phyloP scores from a whole-genome alignment of 1,140 invertebrate genomes.

The Aphaenogaster rudis region DNA sequence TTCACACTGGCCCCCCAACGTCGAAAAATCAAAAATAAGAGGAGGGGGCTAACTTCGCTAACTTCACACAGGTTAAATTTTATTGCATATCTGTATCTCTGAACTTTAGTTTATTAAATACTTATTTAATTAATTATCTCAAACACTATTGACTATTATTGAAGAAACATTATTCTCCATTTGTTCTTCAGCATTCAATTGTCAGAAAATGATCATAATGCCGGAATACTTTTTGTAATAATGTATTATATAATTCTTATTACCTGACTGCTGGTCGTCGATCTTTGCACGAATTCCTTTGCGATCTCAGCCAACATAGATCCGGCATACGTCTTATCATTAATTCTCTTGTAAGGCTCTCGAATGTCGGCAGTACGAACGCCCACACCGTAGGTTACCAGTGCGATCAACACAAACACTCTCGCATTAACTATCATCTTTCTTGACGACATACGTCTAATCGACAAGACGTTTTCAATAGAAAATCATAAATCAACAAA shows the following conservation, averaged over 20 bases:
- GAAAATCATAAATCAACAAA: neutral
- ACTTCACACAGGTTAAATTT: neutral
- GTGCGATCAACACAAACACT: conserved; percentile 66
- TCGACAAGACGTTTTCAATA: neutral
- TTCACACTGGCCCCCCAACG: too few species aligned
- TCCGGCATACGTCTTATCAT: conserved; percentile 42
- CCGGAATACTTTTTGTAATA: neutral
- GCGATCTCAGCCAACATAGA: conserved; percentile 89
- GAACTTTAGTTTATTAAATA: neutral
- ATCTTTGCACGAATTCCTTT: conserved; percentile 90
- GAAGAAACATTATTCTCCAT: neutral
- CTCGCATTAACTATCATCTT: conserved; percentile 40
- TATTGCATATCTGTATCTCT: neutral
- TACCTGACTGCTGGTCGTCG: conserved; percentile 89
- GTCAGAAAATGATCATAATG: neutral
- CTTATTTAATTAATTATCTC: neutral
- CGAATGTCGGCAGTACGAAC: conserved; percentile 69
- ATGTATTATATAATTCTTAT: conserved; percentile 1
- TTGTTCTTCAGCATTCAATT: neutral
- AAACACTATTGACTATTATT: neutral
- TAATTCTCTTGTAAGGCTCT: conserved; percentile 56
- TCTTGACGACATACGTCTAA: neutral
- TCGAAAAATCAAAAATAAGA: too few species aligned
- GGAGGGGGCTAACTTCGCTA: too few species aligned
- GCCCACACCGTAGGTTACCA: conserved; percentile 67